Base-by-base conservation (phyloP, 1,140 invertebrate genomes). In the Phortica variegata region DNA sequence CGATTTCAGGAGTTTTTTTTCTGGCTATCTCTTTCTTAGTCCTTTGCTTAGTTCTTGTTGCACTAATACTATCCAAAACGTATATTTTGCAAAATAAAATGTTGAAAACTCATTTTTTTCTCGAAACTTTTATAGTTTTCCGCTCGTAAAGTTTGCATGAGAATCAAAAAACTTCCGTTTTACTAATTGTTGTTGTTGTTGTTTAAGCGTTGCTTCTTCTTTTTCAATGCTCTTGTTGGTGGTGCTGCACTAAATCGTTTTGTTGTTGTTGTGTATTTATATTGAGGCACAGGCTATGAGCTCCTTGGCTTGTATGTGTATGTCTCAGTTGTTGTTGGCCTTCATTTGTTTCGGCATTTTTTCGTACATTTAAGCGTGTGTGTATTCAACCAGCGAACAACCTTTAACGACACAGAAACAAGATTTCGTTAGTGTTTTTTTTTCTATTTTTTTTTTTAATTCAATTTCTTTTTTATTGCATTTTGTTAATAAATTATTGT, bases 361-460 rank as follows among this genome's bases (percentile, higher is more conserved):
- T 65, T 56, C 40, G 58, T 69, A 51, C 65, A 46, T 57, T 53
- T 47, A 51, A 56, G 52, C 61, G 58, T 58, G 43, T 59, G 49
- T 56, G 38, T 60, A 59, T 69, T 58, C 60, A 58, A 70, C 69
- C 69, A 70, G 57, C 59, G 73, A 65, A 69, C 74, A 76, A 76
- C 74, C 74, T 76, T 76, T 76, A 76, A 76, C 69, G 69, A 76
- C 74, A 76, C 74, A 76, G 74, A 76, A 76, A 76, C 74, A 76
- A 76, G 56, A 76, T 76, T 76, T 74, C 73, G 60, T 74, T 76
- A 73, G 66, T 66, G 56, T 63, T 54, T 52, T 50, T 20, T 58
- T 56, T 49, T 52, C 20, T 33, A 47, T 46, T 21, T 45, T 52
- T 47, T 36, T 47, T 0, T 49, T 54, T 42, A 43, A 37, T 29